These are phyloP conservation scores for Stegostoma tigrinum DNA, from an alignment of 2,113 vertebrate genomes.

Conservation along the genomic window DNA sequence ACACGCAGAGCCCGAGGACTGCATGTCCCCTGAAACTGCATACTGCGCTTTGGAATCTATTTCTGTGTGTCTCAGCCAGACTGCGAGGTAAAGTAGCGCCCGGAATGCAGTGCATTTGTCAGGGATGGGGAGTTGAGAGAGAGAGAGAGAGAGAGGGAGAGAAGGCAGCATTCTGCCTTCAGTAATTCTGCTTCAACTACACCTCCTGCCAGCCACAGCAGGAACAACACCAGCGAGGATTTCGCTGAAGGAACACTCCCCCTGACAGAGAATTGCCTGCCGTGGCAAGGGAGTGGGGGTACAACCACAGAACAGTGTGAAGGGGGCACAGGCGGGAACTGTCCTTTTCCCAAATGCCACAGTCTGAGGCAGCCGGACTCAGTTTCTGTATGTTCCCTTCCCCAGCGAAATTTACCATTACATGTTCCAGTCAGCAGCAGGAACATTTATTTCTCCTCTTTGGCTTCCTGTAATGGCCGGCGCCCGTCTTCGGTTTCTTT, in stretches of 20 bases:
- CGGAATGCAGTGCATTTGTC: not conserved
- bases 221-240: not conserved
- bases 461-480: not conserved
- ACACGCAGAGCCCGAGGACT: conserved; percentile 20
- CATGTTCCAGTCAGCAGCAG: not conserved
- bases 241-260: not conserved
- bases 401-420: not conserved
- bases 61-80: conserved; percentile 5
- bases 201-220: not conserved
- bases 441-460: not conserved
- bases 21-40: conserved; percentile 22
- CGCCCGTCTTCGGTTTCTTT: not conserved
- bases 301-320: not conserved
- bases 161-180: not conserved
- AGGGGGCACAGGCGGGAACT: not conserved
- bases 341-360: too few relatives aligned
- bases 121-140: not conserved
- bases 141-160: not conserved
- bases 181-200: not conserved
- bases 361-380: not conserved
- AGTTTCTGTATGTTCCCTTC: not conserved
- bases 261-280: not conserved
- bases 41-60: conserved; percentile 7
- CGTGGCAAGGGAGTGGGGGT: not conserved
- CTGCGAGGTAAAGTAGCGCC: not conserved